Conservation (phyloP, 1,140 invertebrate species). For the Neuroterus valhalla region DNA sequence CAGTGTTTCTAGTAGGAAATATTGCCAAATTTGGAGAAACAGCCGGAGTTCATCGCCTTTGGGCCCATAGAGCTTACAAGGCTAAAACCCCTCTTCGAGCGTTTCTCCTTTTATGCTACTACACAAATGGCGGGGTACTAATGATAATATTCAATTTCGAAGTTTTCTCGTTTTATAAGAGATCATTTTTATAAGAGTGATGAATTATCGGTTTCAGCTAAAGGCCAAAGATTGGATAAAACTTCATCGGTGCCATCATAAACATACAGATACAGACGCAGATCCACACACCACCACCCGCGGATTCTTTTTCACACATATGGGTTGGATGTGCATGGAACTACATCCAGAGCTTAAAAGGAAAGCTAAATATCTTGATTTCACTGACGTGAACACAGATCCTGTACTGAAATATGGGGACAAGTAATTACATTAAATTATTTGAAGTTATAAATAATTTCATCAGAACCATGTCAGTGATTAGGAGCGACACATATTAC, state of each 20-base stretch:
- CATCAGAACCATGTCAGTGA: too few species aligned
- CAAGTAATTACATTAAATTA: conserved; percentile 72
- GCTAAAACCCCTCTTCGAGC: conserved; percentile 84
- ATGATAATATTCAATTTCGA: conserved; percentile 16
- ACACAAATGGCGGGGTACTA: conserved; percentile 85
- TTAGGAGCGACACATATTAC: too few species aligned
- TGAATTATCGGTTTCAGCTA: conserved; percentile 70
- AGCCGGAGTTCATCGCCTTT: conserved; percentile 88
- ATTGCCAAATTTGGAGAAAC: conserved; percentile 83
- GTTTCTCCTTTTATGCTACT: conserved; percentile 82
- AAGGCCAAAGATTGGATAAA: conserved; percentile 81
- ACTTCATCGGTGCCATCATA: conserved; percentile 93
- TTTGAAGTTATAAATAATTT: too few species aligned
- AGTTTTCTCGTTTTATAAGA: too few species aligned
- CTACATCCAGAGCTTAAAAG: conserved; percentile 89
- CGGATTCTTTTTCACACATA: conserved; percentile 94
- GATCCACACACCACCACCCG: conserved; percentile 92
- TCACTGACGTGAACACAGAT: conserved; percentile 86
- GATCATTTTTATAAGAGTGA: too few species aligned
- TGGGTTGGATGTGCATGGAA: conserved; percentile 90
- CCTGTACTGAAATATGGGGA: conserved; percentile 84
- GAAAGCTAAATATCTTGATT: conserved; percentile 84
- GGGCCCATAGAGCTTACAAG: conserved; percentile 90
- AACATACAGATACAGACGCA: conserved; percentile 91
- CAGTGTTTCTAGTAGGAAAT: conserved; percentile 68